A percentile compares a stretch with the other conserved stretches of the same genome.
Evolutionary conservation across 1,140 invertebrate species (phyloP).

Genomic region (Maconellicoccus hirsutus): DNA sequence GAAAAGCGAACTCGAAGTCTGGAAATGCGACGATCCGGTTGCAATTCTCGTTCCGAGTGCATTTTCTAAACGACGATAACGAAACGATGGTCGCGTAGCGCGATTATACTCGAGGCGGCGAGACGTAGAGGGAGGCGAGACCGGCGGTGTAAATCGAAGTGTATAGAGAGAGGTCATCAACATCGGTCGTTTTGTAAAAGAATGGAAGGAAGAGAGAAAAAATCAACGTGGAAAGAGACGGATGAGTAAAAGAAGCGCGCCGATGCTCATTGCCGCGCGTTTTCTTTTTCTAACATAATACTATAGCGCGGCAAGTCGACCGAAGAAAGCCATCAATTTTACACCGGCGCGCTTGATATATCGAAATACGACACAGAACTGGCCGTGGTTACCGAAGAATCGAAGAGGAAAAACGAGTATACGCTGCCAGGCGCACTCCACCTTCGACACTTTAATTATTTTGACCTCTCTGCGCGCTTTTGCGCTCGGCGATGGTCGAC

Average conservation of each 20-base stretch:
- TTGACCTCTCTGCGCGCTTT: not conserved
- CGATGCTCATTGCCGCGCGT: not conserved
- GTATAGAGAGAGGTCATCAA: not conserved
- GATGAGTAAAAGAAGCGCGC: not conserved
- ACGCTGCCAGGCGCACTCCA: conserved; percentile 3
- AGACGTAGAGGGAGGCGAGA: too few species aligned
- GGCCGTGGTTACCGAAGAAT: too few species aligned
- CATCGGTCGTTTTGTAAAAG: not conserved
- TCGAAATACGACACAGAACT: not conserved
- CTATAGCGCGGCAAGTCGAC: not conserved
- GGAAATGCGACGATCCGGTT: too few species aligned
- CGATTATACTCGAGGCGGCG: too few species aligned
- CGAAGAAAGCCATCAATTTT: conserved; percentile 19
- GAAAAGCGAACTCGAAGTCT: too few species aligned
- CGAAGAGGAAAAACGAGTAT: not conserved
- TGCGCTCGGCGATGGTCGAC: not conserved
- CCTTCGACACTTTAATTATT: conserved; percentile 19
- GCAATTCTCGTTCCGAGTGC: too few species aligned
- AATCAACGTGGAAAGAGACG: too few species aligned
- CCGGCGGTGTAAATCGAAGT: too few species aligned
- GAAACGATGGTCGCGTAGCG: too few species aligned
- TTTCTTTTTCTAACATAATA: not conserved
- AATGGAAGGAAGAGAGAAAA: too few species aligned
- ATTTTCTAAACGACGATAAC: too few species aligned
- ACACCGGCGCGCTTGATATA: not conserved